Base-by-base conservation (phyloP, 1,140 invertebrate species). In the Carcinoscorpius rotundicauda region DNA sequence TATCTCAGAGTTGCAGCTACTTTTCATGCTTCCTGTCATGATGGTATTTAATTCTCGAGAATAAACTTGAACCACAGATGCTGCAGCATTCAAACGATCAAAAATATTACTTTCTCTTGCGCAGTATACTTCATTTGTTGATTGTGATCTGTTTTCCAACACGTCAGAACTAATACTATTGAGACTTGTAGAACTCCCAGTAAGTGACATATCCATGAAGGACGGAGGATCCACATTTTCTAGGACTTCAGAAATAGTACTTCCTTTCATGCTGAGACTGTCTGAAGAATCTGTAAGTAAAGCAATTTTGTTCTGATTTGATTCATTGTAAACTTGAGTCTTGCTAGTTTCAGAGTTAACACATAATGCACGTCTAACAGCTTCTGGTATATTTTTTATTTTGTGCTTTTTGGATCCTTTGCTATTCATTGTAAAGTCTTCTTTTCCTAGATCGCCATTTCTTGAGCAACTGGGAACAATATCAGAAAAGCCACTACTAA, bases 211-310 rank as follows among this genome's bases (percentile, higher is more conserved):
- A 49, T 74, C 75, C 73, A 78, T 76, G 57, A 85, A 82, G 3
- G 89, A 91, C 0, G 89, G 89, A 2, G 89, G 89, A 70, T 85
- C 85, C 3, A 89, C 82, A 58, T 84, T 82, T 59, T 91, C 88
- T 52, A 91, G 60, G 58, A 92, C 73, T 69, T 87, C 82, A 9
- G 74, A 76, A 57, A 83, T 82, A 64, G 78, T 81, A 64, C 78
- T 83, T 49, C 80, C 81, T 69, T 79, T 82, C 67, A 74, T 68
- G 49, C 80, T 81, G 4, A 84, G 71, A 75, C 83, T 83, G 70
- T 85, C 84, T 0, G 84, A 78, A 69, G 84, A 85, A 3, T 80
- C 82, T 10, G 80, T 80, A 10, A 60, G 59, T 0, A 86, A 86
- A 64, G 68, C 10, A n/a, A 61, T 61, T 60, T 65, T 61, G 61